Evolutionary conservation across 1,140 invertebrate genomes (phyloP).

Genomic region (Phthorimaea operculella): DNA sequence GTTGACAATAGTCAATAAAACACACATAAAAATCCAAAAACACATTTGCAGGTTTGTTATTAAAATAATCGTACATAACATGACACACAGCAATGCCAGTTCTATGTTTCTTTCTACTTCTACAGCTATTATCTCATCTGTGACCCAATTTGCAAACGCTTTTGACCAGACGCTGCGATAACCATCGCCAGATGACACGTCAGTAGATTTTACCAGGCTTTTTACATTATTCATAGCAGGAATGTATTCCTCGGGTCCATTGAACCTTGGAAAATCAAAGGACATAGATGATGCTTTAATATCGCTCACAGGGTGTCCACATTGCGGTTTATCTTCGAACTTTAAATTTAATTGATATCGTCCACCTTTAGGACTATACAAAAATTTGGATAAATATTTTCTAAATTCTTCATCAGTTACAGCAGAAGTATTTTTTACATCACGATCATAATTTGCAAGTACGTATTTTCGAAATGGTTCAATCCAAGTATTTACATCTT

Average conservation of each 20-base stretch:
- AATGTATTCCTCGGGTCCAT: constrained; percentile 74
- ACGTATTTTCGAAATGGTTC: constrained; percentile 72
- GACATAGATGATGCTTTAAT: constrained; percentile 72
- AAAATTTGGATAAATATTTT: constrained; percentile 75
- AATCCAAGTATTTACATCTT: constrained; percentile 73
- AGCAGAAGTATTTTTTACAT: constrained; percentile 57
- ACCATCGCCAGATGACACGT: constrained; percentile 70
- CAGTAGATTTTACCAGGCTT: constrained; percentile 64
- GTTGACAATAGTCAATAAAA: constrained; percentile 81
- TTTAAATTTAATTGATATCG: constrained; percentile 76
- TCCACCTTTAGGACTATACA: constrained; percentile 75
- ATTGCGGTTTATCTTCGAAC: constrained; percentile 71
- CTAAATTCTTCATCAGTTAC: constrained; percentile 69
- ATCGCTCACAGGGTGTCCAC: constrained; percentile 69
- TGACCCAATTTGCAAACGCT: constrained; percentile 79
- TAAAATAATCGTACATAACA: constrained; percentile 81
- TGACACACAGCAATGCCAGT: constrained; percentile 82
- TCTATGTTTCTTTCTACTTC: constrained; percentile 84
- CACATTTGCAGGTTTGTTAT: constrained; percentile 85
- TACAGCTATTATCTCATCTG: constrained; percentile 80
- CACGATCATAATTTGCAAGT: constrained; percentile 57
- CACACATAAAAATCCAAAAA: constrained; percentile 82
- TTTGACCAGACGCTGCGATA: constrained; percentile 76
- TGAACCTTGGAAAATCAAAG: constrained; percentile 72
- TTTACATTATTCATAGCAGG: constrained; percentile 79